Base-by-base conservation (phyloP, 2,888 invertebrate species). In the Eupithecia centaureata region DNA sequence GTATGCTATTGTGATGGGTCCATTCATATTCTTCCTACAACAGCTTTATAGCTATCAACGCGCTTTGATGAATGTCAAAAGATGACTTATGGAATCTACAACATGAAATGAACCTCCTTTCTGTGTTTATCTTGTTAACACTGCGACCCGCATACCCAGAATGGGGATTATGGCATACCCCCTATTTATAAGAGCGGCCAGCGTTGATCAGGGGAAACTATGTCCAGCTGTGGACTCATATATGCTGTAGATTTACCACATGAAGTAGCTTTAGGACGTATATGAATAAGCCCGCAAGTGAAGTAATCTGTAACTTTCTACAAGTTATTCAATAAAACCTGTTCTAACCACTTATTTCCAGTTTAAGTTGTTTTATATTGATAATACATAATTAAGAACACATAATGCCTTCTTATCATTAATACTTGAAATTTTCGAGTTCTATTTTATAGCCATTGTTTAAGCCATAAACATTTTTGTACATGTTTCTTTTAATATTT, bases 401-500 rank as follows among this genome's bases (percentile, higher is more conserved):
- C 8, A 18, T 8, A n/a, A 18, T 18, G 18, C 42, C 18, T 18
- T 18, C 8, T 8, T 8, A 18, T 7, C 18, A 47, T 22, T 18
- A 22, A 22, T 4, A 22, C 22, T 42, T 18, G 10, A 42, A 22
- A 22, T 47, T 47, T 10, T 18, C 18, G 22, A 47, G 47, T 47
- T 22, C 47, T 47, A 42, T 42, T 47, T 47, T 4, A 22, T 22
- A 47, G 47, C 47, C 47, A 47, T 47, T 22, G 22, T 47, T 22
- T 22, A 47, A 4, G 47, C 47, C 47, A 47, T 47, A 47, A 47
- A 47, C 47, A 22, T 22, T 47, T 47, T 22, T 10, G 47, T 47
- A 47, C 47, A 22, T 18, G 47, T 22, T 22, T 47, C 47, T 47
- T 47, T 47, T 47, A 47, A 47, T 47, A 10, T 47, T 47, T 47